A percentile compares a stretch with the other conserved stretches of the same genome.
phyloP scores from a whole-genome alignment of 2,888 invertebrate species.

The Atrina japonica region DNA sequence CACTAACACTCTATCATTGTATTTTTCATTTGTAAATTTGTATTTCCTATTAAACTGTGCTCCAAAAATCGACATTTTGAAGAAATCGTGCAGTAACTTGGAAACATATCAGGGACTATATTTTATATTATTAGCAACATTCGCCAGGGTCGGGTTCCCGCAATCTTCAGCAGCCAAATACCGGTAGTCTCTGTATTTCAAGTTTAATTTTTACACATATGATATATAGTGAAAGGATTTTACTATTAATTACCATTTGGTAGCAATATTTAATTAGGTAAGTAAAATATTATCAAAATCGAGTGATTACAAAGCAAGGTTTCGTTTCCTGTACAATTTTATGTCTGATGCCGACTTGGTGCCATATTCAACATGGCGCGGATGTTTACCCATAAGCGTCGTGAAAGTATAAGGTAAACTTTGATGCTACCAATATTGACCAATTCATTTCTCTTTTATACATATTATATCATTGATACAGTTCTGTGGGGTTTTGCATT shows the following conservation, averaged over 20 bases:
- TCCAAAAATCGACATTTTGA: too few species aligned
- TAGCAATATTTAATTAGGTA: conserved; percentile 1
- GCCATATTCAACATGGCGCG: conserved; percentile 53
- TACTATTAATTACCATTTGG: conserved; percentile 6
- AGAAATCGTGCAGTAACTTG: background rate
- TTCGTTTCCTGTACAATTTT: conserved; percentile 11
- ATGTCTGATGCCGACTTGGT: conserved; percentile 43
- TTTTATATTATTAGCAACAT: conserved; percentile 36
- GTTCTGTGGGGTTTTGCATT: too few species aligned
- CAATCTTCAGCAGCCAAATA: conserved; percentile 64
- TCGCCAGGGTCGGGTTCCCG: conserved; percentile 71
- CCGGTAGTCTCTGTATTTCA: conserved; percentile 40
- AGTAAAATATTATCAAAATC: background rate
- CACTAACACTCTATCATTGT: too few species aligned
- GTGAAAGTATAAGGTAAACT: too few species aligned
- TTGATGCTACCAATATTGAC: too few species aligned
- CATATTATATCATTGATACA: too few species aligned
- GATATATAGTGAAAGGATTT: background rate
- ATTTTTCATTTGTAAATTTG: too few species aligned
- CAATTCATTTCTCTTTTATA: too few species aligned
- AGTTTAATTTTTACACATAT: too few species aligned
- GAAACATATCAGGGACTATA: conserved; percentile 28
- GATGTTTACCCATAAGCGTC: conserved; percentile 10
- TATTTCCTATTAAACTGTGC: too few species aligned
- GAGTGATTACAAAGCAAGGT: background rate